Percentiles rank a stretch among this genome's conserved stretches.
These are phyloP conservation scores for Diprion similis DNA, from an alignment of 1,140 invertebrate species.

Conservation along the genomic window DNA sequence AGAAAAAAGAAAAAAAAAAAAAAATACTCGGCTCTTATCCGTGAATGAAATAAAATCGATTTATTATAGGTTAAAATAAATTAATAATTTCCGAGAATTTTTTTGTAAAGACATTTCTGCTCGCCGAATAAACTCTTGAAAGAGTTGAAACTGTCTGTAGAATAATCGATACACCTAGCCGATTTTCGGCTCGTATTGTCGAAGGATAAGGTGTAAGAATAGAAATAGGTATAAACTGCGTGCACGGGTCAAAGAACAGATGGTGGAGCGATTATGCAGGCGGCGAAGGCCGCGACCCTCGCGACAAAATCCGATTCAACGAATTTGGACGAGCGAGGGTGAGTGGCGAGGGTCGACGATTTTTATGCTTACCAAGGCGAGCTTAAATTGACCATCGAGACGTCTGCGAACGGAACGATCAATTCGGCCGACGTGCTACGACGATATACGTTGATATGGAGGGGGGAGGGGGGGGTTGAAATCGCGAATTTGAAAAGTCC, in stretches of 20 bases:
- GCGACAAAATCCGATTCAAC: background rate
- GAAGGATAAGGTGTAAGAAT: no score
- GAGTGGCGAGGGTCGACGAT: background rate
- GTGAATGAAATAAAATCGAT: no score
- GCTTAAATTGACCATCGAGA: slow-evolving; percentile 2
- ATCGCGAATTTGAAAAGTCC: background rate
- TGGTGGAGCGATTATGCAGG: background rate
- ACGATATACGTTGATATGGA: no score
- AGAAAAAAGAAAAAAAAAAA: background rate
- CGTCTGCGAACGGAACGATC: background rate
- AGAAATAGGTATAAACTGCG: background rate
- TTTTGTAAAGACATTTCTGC: no score
- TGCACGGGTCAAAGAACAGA: background rate
- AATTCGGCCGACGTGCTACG: background rate
- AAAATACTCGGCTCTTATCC: no score
- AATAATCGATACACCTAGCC: no score
- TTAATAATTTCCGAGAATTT: no score
- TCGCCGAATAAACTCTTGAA: no score
- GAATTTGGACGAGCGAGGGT: background rate
- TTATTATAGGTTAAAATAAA: no score
- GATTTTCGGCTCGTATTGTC: no score
- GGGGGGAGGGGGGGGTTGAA: background rate
- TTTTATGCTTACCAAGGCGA: slow-evolving; percentile 2
- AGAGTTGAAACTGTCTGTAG: no score
- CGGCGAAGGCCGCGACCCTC: background rate